A percentile compares a stretch with the other conserved stretches of the same genome.
Evolutionary conservation across 1,140 invertebrate species (phyloP).

Genomic region (Drosophila pachea): DNA sequence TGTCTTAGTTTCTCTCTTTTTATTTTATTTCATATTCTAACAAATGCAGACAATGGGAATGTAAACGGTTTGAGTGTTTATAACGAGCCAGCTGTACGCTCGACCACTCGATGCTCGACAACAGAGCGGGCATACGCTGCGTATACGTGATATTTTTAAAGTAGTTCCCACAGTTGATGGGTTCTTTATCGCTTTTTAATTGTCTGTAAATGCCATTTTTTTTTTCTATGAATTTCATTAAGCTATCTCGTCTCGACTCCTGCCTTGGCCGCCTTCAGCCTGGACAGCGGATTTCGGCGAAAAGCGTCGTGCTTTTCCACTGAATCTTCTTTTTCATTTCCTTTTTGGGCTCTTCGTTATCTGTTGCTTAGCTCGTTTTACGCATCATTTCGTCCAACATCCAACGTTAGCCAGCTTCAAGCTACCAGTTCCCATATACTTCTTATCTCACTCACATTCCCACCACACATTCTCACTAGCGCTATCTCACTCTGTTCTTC

Average conservation of each 20-base stretch:
- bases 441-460: slow-evolving; percentile 24
- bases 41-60: slow-evolving; percentile 42
- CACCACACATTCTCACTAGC: too few species aligned
- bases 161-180: not conserved
- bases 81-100: slow-evolving; percentile 21
- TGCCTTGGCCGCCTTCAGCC: slow-evolving; percentile 6
- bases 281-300: slow-evolving; percentile 18
- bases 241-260: not conserved
- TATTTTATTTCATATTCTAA: slow-evolving; percentile 13
- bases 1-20: not conserved
- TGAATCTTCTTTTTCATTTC: not conserved
- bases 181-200: not conserved
- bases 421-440: not conserved
- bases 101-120: not conserved
- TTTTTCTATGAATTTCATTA: not conserved
- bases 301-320: slow-evolving; percentile 10
- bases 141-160: slow-evolving; percentile 30
- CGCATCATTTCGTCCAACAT: slow-evolving; percentile 51
- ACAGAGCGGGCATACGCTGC: slow-evolving; percentile 8
- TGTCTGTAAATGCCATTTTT: not conserved
- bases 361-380: slow-evolving; percentile 64
- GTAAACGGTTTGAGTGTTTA: slow-evolving; percentile 44
- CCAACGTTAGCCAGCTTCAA: slow-evolving; percentile 3
- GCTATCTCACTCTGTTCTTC: slow-evolving; percentile 1
- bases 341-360: slow-evolving; percentile 39